Evolutionary conservation across 2,888 invertebrate species (phyloP), one percentile per base, ranked within the genome.

Genomic region (Arrhopalites spinosus): DNA sequence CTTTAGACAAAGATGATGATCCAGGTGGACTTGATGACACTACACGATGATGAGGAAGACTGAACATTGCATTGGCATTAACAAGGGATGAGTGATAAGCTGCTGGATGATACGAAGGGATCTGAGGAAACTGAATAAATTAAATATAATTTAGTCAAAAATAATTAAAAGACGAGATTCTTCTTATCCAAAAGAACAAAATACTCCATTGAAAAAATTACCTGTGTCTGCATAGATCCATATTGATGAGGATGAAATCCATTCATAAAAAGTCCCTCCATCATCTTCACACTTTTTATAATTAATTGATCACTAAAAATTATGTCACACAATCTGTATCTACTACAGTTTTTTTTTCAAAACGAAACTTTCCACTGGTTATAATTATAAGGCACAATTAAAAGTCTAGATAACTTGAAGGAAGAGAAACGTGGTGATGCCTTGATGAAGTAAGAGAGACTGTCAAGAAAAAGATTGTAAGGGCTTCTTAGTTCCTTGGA

Each of bases 211-310:
- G n/a, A n/a, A n/a, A n/a, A n/a, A n/a, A n/a, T n/a, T n/a, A n/a
- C 74, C 74, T 76, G 76, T 0, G 50, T 73, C 75, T 78, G 80
- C 78, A 82, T 77, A 56, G 80, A 43, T 78, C 81, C 80, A 50
- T 82, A 81, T 70, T 82, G 81, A 76, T 81, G 81, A 75, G 78
- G 79, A 73, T 81, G 81, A 72, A 81, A 80, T 29, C 79, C 76
- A 73, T 80, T 81, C 75, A 82, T 73, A 45, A 82, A 80, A 11
- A 82, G 68, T 30, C 82, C 82, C 15, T 82, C 81, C 82, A 82
- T 82, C 76, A 75, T 79, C 45, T 56, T 53, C 53, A 30, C 30
- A 36, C 15, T 17, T 8, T 17, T 36, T 3, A 3, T 36, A 7
- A 36, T 3, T 36, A 3, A 3, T 36, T 36, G 36, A 36, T 36